These are phyloP conservation scores for Myanophis thanlyinensis DNA, from an alignment of 2,113 vertebrate genomes.

Conservation along the genomic window DNA sequence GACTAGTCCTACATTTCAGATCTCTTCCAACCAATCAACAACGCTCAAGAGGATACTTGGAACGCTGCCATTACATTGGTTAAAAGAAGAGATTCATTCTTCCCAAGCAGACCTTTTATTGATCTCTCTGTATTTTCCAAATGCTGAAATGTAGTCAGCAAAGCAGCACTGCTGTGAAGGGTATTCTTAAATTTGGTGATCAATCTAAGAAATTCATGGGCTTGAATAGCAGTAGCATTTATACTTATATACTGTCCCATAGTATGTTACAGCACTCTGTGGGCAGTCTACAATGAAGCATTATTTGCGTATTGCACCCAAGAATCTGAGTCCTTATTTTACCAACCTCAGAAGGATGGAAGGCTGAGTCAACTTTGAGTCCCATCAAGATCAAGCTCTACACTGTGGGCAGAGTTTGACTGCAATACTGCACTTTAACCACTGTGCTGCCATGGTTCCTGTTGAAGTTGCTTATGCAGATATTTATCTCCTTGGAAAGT, in stretches of 20 bases:
- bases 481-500: background rate
- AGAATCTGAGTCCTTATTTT: background rate
- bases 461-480: background rate
- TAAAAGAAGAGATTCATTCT: background rate
- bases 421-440: background rate
- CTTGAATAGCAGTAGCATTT: background rate
- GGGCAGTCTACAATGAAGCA: background rate
- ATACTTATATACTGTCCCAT: background rate
- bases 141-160: background rate
- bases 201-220: background rate
- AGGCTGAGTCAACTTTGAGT: background rate
- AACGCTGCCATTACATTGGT: background rate
- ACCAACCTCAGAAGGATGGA: background rate
- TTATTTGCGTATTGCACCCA: background rate
- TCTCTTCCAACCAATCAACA: background rate
- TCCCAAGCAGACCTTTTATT: background rate
- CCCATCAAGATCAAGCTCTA: background rate
- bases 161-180: background rate
- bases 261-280: background rate
- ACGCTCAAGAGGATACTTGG: background rate
- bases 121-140: background rate
- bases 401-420: background rate
- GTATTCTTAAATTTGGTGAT: background rate
- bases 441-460: background rate
- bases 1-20: background rate